Evolutionary conservation across 2,888 invertebrate species (phyloP).

Genomic region (Antheraea assamensis): DNA sequence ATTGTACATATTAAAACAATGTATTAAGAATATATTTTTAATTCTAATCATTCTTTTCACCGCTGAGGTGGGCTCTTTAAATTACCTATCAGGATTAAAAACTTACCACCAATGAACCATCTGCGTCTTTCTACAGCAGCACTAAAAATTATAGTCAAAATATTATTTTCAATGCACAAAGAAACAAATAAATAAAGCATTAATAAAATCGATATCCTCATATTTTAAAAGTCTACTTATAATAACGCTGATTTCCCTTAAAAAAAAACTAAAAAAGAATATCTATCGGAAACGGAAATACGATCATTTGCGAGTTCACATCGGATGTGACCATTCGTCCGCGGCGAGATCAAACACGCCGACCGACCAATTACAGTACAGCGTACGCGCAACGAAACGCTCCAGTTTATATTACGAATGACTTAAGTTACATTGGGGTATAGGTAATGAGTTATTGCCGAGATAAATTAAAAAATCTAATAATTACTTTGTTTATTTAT

Average conservation of each 20-base stretch:
- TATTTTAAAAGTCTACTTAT: background rate
- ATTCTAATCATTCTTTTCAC: no score
- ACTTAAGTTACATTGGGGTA: slow-evolving; percentile 33
- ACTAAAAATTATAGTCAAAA: background rate
- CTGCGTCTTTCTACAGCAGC: background rate
- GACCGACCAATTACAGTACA: slow-evolving; percentile 59
- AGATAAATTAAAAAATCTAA: slow-evolving; percentile 16
- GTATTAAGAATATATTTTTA: no score
- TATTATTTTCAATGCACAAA: background rate
- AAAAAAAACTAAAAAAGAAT: background rate
- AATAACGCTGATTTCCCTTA: background rate
- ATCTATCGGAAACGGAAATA: slow-evolving; percentile 58
- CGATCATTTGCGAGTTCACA: slow-evolving; percentile 54
- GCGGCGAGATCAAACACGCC: slow-evolving; percentile 71
- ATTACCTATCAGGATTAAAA: background rate
- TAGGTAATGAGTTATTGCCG: slow-evolving; percentile 23
- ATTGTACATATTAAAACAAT: background rate
- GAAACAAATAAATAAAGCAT: background rate
- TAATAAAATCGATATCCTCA: background rate
- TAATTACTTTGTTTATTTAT: no score
- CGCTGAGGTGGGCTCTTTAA: no score
- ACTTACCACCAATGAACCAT: background rate
- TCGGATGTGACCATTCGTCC: slow-evolving; percentile 64
- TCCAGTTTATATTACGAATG: slow-evolving; percentile 57
- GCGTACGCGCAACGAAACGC: slow-evolving; percentile 68